These are phyloP conservation scores for Eupithecia dodoneata DNA, from an alignment of 2,888 invertebrate species.

Conservation along the genomic window DNA sequence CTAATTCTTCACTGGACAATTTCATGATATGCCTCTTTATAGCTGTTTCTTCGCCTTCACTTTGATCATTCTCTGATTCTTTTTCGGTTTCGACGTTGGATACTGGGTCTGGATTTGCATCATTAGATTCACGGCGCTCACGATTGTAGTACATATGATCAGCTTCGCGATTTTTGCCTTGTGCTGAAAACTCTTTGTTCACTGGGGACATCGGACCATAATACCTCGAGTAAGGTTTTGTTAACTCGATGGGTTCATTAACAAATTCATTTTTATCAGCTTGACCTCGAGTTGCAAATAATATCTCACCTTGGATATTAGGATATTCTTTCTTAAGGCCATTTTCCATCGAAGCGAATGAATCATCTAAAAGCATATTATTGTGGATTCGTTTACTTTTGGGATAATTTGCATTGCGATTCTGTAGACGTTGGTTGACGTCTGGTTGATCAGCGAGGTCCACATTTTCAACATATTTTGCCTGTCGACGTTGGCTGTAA, in stretches of 20 bases:
- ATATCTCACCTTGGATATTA: constrained; percentile 56
- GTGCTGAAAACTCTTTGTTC: constrained; percentile 49
- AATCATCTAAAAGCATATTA: constrained; percentile 44
- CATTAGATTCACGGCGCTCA: constrained; percentile 60
- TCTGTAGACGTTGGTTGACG: constrained; percentile 47
- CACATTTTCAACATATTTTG: constrained; percentile 49
- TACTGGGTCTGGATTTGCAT: constrained; percentile 41
- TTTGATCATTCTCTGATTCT: constrained; percentile 47
- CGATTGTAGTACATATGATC: constrained; percentile 52
- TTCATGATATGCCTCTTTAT: constrained; percentile 74
- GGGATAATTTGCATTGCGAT: constrained; percentile 39
- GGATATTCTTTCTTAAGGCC: constrained; percentile 40
- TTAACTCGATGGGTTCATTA: constrained; percentile 51
- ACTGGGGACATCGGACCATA: constrained; percentile 53
- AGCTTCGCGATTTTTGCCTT: constrained; percentile 52
- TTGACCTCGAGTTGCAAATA: constrained; percentile 55
- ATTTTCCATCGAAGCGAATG: constrained; percentile 51
- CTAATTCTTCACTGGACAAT: constrained; percentile 67
- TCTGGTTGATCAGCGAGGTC: constrained; percentile 49
- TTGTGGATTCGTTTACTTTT: constrained; percentile 48
- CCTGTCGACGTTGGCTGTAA: constrained; percentile 39
- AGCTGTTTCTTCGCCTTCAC: constrained; percentile 69
- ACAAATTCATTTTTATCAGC: constrained; percentile 52
- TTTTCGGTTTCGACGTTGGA: constrained; percentile 37
- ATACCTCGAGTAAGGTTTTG: constrained; percentile 49